A percentile compares a stretch with the other conserved stretches of the same genome.
Evolutionary conservation across 2,888 invertebrate genomes (phyloP).

Genomic region (Drosophila ustulata): DNA sequence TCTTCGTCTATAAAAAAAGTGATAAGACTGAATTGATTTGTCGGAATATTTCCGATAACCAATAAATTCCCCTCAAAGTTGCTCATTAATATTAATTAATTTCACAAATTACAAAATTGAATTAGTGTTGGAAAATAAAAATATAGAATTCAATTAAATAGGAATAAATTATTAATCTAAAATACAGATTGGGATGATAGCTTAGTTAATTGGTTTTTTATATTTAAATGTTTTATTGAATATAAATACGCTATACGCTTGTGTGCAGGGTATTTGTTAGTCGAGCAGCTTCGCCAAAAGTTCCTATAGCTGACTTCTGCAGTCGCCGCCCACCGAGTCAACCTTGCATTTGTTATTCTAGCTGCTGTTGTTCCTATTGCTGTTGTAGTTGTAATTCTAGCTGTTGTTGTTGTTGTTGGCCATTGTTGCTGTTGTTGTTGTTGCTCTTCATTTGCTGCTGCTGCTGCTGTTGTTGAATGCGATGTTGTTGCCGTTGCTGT

Average conservation of each 20-base stretch:
- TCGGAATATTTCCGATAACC: not conserved
- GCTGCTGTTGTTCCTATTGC: constrained; percentile 10
- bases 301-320: not conserved
- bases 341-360: constrained; percentile 9
- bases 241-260: too few relatives aligned
- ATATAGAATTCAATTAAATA: too few relatives aligned
- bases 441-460: constrained; percentile 32
- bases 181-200: too few relatives aligned
- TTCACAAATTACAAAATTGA: not conserved
- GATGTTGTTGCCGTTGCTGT: constrained; percentile 46
- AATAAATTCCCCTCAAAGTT: not conserved
- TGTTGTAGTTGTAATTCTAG: constrained; percentile 25
- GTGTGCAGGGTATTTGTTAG: constrained; percentile 6
- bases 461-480: constrained; percentile 30
- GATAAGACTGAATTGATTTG: not conserved
- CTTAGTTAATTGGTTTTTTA: too few relatives aligned
- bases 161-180: too few relatives aligned
- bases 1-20: not conserved
- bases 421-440: constrained; percentile 11
- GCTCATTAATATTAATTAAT: too few relatives aligned
- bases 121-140: not conserved
- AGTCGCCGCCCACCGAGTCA: constrained; percentile 13
- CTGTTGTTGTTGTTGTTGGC: constrained; percentile 5
- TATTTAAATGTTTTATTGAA: too few relatives aligned
- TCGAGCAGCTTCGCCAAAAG: not conserved